A percentile compares a stretch with the other conserved stretches of the same genome.
These are phyloP conservation scores for Apamea sordens DNA, from an alignment of 2,888 invertebrate genomes.

Conservation along the genomic window DNA sequence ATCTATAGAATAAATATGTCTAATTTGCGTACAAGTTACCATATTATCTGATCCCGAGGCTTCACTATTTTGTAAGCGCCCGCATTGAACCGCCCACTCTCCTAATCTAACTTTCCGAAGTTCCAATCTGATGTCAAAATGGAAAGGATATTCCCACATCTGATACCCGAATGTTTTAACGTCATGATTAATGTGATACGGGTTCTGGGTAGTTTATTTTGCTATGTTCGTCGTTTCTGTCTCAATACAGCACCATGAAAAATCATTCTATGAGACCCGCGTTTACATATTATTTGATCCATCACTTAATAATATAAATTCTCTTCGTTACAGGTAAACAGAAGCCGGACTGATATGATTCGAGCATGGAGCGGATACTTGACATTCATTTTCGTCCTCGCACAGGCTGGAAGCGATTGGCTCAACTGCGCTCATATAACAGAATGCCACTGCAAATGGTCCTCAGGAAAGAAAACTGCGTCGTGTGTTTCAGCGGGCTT, in stretches of 20 bases:
- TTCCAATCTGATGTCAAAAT: slow-evolving; percentile 62
- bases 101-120: slow-evolving; percentile 62
- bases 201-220: slow-evolving; percentile 41
- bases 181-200: slow-evolving; percentile 62
- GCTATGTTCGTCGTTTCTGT: slow-evolving; percentile 1
- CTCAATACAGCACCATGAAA: slow-evolving; percentile 12
- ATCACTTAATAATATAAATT: slow-evolving; percentile 19
- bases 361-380: slow-evolving; percentile 80
- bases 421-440: slow-evolving; percentile 93
- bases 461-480: slow-evolving; percentile 96
- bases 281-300: background rate
- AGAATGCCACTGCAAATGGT: slow-evolving; percentile 97
- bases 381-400: slow-evolving; percentile 77
- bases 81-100: slow-evolving; percentile 57
- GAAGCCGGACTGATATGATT: slow-evolving; percentile 69
- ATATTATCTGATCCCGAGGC: slow-evolving; percentile 51
- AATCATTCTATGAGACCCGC: background rate
- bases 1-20: slow-evolving; percentile 49
- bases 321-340: slow-evolving; percentile 82
- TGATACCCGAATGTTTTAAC: slow-evolving; percentile 55
- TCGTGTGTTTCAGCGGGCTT: slow-evolving; percentile 94
- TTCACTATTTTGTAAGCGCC: slow-evolving; percentile 62
- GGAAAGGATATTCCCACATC: slow-evolving; percentile 56
- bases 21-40: slow-evolving; percentile 61
- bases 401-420: slow-evolving; percentile 92